Evolutionary conservation across 2,888 invertebrate genomes (phyloP).

Genomic region (Yponomeuta malinellus): DNA sequence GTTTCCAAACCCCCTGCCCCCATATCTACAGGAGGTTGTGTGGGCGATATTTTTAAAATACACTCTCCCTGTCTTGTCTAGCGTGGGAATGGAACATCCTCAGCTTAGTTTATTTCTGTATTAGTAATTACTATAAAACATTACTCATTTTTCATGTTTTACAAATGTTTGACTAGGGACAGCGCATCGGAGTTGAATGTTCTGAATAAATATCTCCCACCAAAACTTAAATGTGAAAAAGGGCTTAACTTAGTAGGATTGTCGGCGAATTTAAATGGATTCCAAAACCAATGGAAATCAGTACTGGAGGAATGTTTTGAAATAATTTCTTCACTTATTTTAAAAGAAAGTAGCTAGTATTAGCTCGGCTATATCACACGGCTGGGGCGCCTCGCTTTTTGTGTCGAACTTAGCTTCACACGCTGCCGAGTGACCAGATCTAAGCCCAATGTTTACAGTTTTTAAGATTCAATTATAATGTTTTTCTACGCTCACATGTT

Average conservation of each 20-base stretch:
- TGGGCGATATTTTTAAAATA: neutral
- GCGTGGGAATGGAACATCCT: neutral
- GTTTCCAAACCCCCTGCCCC: slow-evolving; percentile 13
- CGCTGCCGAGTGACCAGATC: too few species aligned
- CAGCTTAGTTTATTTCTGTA: neutral
- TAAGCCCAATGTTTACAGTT: neutral
- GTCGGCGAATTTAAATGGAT: too few species aligned
- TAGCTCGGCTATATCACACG: too few species aligned
- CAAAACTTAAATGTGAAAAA: too few species aligned
- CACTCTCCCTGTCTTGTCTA: neutral
- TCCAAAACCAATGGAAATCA: too few species aligned
- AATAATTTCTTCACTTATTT: too few species aligned
- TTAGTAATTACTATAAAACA: neutral
- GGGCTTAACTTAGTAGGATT: too few species aligned
- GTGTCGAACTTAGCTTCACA: too few species aligned
- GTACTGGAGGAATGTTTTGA: too few species aligned
- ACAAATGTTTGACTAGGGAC: neutral
- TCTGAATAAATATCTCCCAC: neutral
- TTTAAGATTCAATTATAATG: neutral
- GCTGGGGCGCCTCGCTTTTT: too few species aligned
- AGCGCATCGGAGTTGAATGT: neutral
- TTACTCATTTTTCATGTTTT: neutral
- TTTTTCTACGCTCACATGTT: neutral
- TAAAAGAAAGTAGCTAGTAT: too few species aligned
- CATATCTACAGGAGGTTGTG: neutral